Evolutionary conservation across 2,888 invertebrate species (phyloP).

Genomic region (Nasonia oneida): DNA sequence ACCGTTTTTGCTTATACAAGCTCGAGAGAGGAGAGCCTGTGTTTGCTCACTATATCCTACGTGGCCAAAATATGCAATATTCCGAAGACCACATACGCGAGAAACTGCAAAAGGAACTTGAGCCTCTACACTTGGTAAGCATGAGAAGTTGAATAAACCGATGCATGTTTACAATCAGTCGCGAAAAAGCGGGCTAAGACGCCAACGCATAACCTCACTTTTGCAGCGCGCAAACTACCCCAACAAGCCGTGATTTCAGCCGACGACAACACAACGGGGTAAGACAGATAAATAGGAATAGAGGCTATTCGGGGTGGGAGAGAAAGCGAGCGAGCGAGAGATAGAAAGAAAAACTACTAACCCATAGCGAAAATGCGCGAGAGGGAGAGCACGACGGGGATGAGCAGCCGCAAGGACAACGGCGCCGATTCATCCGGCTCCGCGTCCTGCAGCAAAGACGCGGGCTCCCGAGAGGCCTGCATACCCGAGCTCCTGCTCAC

Average conservation of each 20-base stretch:
- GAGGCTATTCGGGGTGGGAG: neutral
- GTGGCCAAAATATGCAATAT: conserved; percentile 82
- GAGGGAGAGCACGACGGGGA: conserved; percentile 34
- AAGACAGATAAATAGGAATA: neutral
- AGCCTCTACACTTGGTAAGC: conserved; percentile 87
- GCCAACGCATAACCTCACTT: conserved; percentile 62
- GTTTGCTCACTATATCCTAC: neutral
- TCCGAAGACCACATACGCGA: conserved; percentile 84
- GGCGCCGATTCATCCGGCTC: conserved; percentile 14
- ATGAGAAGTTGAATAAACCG: conserved; percentile 58
- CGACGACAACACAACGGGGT: neutral
- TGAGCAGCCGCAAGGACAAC: conserved; percentile 40
- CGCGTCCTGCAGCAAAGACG: neutral
- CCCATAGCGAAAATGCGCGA: conserved; percentile 56
- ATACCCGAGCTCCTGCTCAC: conserved; percentile 45
- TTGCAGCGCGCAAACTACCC: conserved; percentile 54
- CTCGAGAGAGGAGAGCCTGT: neutral
- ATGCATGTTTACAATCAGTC: neutral
- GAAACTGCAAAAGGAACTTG: conserved; percentile 85
- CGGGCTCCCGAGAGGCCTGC: neutral
- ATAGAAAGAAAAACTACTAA: conserved; percentile 50
- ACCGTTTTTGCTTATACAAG: neutral
- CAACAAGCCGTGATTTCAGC: conserved; percentile 24
- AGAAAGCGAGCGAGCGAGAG: neutral
- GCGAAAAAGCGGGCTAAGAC: conserved; percentile 49